Evolutionary conservation across 1,140 invertebrate genomes (phyloP), one percentile per base, ranked within the genome.

Genomic region (Metaphire vulgaris): DNA sequence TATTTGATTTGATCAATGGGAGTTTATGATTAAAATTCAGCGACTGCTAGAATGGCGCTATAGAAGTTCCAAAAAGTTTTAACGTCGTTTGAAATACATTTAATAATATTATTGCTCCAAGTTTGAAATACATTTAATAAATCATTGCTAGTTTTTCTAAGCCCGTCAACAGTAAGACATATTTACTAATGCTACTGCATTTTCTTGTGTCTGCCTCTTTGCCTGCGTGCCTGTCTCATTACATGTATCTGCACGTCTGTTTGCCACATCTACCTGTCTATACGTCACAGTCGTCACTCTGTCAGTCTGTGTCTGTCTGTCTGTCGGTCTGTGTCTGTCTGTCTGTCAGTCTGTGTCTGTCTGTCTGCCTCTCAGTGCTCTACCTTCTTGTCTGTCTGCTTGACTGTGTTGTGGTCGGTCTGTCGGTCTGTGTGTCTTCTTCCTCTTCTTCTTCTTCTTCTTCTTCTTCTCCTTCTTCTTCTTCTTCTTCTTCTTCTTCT

Each of bases 401-500:
- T 28, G 30, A n/a, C 30, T 76, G 68, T 6, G 28, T 33, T 30
- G 33, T 34, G 32, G 2, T 81, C 72, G 14, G 28, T 56, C 33
- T 79, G 16, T 77, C 69, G 29, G 6, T 74, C 65, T 74, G 32
- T 65, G 33, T 28, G 16, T 66, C 21, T 78, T 28, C 30, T 78
- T 21, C 72, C 68, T 74, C 28, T 70, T 28, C 69, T 16, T 29
- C 56, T 30, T 69, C 33, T 14, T 69, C 72, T 72, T 28, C 68
- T 31, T 69, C 33, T 64, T 76, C 29, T 76, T 76, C n/a, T 30
- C 68, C n/a, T 28, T n/a, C 1, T 64, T 14, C 14, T 72, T 41
- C 1, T 79, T 80, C 74, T 78, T 79, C 77, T 72, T 79, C 68
- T 79, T 76, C 74, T 76, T 74, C 64, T 77, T 67, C 76, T 66